Conservation (phyloP, 1,140 invertebrate species). For the Cryptotermes secundus region DNA sequence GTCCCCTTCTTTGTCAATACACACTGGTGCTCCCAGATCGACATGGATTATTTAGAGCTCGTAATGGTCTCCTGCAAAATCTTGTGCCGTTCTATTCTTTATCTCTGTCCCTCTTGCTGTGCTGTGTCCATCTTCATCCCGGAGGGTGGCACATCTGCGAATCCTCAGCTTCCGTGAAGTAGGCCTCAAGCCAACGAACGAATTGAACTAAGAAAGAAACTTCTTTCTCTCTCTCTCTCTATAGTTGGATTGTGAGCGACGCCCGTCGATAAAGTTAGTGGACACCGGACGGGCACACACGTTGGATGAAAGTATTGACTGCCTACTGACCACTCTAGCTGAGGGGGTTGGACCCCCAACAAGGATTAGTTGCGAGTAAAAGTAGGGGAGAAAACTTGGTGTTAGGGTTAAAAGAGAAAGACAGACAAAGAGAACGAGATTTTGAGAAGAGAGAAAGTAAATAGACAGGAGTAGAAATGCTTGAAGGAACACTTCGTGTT, state of each 20-base stretch:
- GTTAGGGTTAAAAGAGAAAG: conserved; percentile 23
- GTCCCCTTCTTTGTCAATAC: conserved; percentile 28
- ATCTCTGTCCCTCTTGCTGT: conserved; percentile 1
- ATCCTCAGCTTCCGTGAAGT: neutral
- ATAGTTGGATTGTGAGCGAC: conserved; percentile 27
- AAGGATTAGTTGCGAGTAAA: neutral
- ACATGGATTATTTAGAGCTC: conserved; percentile 33
- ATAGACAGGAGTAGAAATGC: neutral
- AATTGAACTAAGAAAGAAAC: conserved; percentile 29
- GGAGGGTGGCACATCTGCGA: conserved; percentile 7
- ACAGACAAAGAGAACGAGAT: neutral
- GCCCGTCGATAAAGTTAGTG: conserved; percentile 23
- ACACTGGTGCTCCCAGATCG: neutral
- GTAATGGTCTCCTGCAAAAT: conserved; percentile 32
- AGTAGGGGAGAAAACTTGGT: conserved; percentile 18
- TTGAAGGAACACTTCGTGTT: conserved; percentile 15
- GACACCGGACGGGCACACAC: conserved; percentile 22
- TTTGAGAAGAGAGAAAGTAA: neutral
- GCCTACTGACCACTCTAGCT: conserved; percentile 21
- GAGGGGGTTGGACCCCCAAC: neutral
- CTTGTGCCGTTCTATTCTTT: conserved; percentile 31
- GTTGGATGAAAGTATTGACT: neutral
- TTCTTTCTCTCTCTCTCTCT: no score
- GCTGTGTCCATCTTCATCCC: conserved; percentile 22
- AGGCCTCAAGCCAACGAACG: conserved; percentile 26